These are phyloP conservation scores for Achroia grisella DNA, from an alignment of 1,140 invertebrate genomes.

Conservation along the genomic window DNA sequence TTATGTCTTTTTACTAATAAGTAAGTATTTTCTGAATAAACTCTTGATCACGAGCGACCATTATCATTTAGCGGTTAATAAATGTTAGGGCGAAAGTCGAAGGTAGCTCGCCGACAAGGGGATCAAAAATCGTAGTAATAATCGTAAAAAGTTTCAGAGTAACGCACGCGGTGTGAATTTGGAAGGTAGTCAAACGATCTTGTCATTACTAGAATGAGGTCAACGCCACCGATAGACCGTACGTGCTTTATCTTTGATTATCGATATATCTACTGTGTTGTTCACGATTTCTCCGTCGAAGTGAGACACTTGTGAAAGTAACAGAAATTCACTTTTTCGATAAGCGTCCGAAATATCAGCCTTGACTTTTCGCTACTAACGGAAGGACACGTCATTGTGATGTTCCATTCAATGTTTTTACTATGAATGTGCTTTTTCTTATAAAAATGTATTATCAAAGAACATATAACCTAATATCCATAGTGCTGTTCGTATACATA, in stretches of 20 bases:
- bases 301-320: too few species aligned
- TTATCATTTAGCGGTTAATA: slow-evolving; percentile 56
- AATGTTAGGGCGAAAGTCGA: slow-evolving; percentile 40
- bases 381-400: too few species aligned
- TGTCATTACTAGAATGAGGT: slow-evolving; percentile 33
- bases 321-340: too few species aligned
- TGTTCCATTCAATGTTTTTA: too few species aligned
- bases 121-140: slow-evolving; percentile 49
- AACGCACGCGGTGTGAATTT: slow-evolving; percentile 42
- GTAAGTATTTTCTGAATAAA: slow-evolving; percentile 24
- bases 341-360: too few species aligned
- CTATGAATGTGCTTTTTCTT: too few species aligned
- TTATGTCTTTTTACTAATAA: slow-evolving; percentile 17
- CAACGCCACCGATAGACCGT: slow-evolving; percentile 13
- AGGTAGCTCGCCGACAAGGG: slow-evolving; percentile 34
- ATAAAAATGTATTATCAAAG: too few species aligned
- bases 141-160: slow-evolving; percentile 53
- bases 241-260: slow-evolving; percentile 20
- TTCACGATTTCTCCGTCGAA: too few species aligned
- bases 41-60: slow-evolving; percentile 40
- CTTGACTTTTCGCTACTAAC: too few species aligned
- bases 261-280: not conserved
- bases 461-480: too few species aligned
- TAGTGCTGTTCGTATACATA: too few species aligned
- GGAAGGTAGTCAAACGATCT: slow-evolving; percentile 36